These are phyloP conservation scores for Hippolais icterina DNA, from an alignment of 2,113 vertebrate genomes.

Conservation along the genomic window DNA sequence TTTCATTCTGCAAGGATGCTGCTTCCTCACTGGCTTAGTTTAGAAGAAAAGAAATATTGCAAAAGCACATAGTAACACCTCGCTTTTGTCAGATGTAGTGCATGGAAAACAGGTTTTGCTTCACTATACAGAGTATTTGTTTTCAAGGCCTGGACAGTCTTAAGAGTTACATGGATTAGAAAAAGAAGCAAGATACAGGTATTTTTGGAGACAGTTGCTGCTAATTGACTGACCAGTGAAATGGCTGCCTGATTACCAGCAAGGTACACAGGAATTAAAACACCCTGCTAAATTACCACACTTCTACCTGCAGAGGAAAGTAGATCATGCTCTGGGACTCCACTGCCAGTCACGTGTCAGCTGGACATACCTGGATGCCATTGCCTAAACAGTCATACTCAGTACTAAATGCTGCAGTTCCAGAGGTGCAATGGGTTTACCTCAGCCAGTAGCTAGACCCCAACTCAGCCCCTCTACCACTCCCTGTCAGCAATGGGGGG, in stretches of 20 bases:
- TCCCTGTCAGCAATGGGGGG: fast-evolving
- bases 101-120: neutral
- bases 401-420: neutral
- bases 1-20: neutral
- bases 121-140: neutral
- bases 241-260: neutral
- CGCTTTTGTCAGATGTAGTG: neutral
- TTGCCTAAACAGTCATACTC: neutral
- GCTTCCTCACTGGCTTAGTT: neutral
- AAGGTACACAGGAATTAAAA: neutral
- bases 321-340: neutral
- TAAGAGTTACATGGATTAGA: neutral
- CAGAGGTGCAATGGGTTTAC: neutral
- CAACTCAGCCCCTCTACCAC: neutral
- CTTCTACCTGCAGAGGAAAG: neutral
- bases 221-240: neutral
- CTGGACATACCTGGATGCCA: neutral
- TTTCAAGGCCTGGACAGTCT: neutral
- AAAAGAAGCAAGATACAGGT: neutral
- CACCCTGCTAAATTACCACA: neutral
- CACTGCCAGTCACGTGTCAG: neutral
- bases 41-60: neutral
- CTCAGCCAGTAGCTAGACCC: neutral
- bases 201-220: neutral
- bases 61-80: neutral